Conservation (phyloP, 1,140 invertebrate genomes). For the Semibalanus balanoides region DNA sequence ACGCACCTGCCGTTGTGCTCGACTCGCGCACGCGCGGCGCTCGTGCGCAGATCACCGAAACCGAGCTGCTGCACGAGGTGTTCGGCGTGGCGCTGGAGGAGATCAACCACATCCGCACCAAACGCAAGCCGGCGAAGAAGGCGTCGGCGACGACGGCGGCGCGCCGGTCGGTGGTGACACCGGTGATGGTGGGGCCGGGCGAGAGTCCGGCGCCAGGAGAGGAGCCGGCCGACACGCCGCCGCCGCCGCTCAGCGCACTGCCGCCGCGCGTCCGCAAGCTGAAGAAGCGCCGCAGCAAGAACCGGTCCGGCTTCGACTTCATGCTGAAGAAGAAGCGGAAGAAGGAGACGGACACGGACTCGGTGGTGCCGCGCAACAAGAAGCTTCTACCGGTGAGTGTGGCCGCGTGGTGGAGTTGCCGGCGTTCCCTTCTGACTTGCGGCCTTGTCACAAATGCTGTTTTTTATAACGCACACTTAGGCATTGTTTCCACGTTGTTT, state of each 20-base stretch:
- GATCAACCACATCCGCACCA: neutral
- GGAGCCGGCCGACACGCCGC: neutral
- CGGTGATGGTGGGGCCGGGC: neutral
- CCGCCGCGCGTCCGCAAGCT: neutral
- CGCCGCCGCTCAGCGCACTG: neutral
- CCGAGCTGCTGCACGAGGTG: neutral
- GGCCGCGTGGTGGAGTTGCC: too few relatives aligned
- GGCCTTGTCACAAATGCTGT: too few relatives aligned
- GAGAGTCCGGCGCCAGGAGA: neutral
- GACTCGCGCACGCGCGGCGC: neutral
- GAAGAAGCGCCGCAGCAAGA: constrained; percentile 29
- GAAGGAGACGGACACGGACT: constrained; percentile 3
- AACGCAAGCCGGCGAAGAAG: neutral
- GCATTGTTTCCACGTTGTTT: too few relatives aligned
- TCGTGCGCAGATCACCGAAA: neutral
- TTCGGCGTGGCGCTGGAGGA: neutral
- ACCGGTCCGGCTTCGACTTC: constrained; percentile 67
- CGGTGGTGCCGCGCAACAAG: neutral
- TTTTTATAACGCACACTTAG: too few relatives aligned
- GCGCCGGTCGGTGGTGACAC: neutral
- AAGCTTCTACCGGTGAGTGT: neutral
- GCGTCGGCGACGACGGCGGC: neutral
- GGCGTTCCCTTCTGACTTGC: too few relatives aligned
- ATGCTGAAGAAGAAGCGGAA: constrained; percentile 62
- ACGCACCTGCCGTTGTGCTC: neutral